phyloP scores from a whole-genome alignment of 1,140 invertebrate genomes.

The Rhopalosiphum maidis region DNA sequence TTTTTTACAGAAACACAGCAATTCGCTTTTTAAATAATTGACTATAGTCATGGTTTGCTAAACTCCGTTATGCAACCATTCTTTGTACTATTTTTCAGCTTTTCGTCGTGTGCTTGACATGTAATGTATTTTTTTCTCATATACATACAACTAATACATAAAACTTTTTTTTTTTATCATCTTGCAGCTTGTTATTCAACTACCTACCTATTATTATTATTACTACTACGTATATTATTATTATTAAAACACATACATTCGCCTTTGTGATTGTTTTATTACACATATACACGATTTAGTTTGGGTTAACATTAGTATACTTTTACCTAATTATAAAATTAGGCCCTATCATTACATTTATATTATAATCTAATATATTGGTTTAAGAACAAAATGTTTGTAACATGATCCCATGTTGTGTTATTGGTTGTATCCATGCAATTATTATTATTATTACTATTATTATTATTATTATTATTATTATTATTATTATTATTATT shows the following conservation, averaged over 20 bases:
- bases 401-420: neutral
- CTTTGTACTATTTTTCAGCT: conserved; percentile 50
- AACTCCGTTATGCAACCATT: conserved; percentile 53
- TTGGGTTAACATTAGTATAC: conserved; percentile 17
- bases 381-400: conserved; percentile 36
- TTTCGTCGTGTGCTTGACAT: conserved; percentile 57
- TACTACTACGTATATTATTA: neutral
- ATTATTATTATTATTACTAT: neutral
- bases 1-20: conserved; percentile 2
- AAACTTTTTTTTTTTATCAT: conserved; percentile 27
- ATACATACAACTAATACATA: conserved; percentile 22
- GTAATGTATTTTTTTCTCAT: conserved; percentile 45
- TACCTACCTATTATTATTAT: neutral
- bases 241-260: neutral
- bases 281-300: neutral
- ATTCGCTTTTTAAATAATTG: conserved; percentile 49
- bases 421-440: neutral
- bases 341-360: neutral
- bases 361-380: conserved; percentile 10
- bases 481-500: too few relatives aligned
- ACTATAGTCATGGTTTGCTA: conserved; percentile 56
- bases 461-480: neutral
- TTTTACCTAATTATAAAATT: conserved; percentile 47
- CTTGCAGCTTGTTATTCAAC: conserved; percentile 49
- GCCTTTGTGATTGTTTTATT: conserved; percentile 42